Base-by-base conservation (phyloP, 2,797 vertebrate species). In the Phoeniculus purpureus region DNA sequence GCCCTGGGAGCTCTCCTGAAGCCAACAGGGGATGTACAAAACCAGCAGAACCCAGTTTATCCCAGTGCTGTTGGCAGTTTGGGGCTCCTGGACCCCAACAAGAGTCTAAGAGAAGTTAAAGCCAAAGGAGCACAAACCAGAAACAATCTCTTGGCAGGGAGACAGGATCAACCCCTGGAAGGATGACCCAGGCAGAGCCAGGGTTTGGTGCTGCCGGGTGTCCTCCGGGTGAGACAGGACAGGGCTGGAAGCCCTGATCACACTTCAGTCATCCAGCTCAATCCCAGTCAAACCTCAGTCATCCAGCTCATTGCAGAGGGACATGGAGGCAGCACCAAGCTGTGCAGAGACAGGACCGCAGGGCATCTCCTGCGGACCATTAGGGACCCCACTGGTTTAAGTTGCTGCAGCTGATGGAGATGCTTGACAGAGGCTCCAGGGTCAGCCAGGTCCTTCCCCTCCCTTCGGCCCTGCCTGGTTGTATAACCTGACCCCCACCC, bases 341-440 rank as follows among this genome's bases (percentile, higher is more conserved):
- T 27, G 20, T 0, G 5, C 43, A 16, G 19, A 29, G 55, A 14
- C 3, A 16, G 31, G 48, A 51, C 5, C 14, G 32, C 21, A 14
- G 37, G 17, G 32, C 0, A 3, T 14, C 22, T 47, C 31, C 37
- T 10, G 15, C 47, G 26, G 31, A 12, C 58, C 31, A 37, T 5
- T 5, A 40, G 0, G 2, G 31, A 6, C 37, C 29, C 27, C 52
- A 4, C 0, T 3, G 21, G 21, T 31, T 51, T 8, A 2, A 26
- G 45, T 7, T 21, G 23, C 43, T 23, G 68, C 2, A 22, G 40
- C 12, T 45, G 16, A 50, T 5, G 50, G 43, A 31, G 67, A 10
- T 40, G 40, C 15, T n/a, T n/a, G n/a, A n/a, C n/a, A 37, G 78
- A 59, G 23, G 15, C 14, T 64, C 4, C 27, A 10, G 58, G 5